Evolutionary conservation across 2,888 invertebrate species (phyloP), one percentile per base, ranked within the genome.

Genomic region (Agonopterix heracliana): DNA sequence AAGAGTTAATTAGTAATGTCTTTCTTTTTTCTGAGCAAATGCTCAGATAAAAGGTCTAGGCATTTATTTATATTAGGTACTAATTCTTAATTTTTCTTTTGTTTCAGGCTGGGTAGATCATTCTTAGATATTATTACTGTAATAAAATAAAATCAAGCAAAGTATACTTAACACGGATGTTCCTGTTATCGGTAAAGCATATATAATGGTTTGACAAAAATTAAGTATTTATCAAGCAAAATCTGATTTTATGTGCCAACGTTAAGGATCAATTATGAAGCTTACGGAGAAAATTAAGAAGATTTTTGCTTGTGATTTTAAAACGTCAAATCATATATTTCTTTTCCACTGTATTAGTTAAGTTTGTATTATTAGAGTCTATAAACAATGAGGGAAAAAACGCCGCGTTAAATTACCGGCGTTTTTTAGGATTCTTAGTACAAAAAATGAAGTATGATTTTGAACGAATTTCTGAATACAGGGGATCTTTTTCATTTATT

Each of bases 111-210:
- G 74, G 68, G 26, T 26, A 26, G 26, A 26, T 26, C 26, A 26
- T 26, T 7, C 26, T 26, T 1, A 26, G 14, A 3, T 26, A 26
- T 26, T 26, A 26, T 26, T 26, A 26, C 26, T 26, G 52, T 78
- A 78, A 59, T 50, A 26, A 49, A 51, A 54, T 47, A 55, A 50
- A 49, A 17, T 50, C 38, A 34, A 63, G 65, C 66, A 65, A 60
- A 64, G 60, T 63, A 71, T 75, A 78, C 78, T 77, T 79, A 79
- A 81, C 63, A 53, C 63, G 67, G 70, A 78, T 78, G 82, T 83
- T 84, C 85, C 83, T 85, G 38, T 38, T 38, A n/a, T 38, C n/a
- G n/a, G n/a, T 9, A 38, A 38, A 38, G n/a, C n/a, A n/a, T 4
- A 38, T 4, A 38, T 9, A 38, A n/a, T 38, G 38, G 9, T 38